Base-by-base conservation (phyloP, 2,797 vertebrate genomes). In the Typhlichthys subterraneus region DNA sequence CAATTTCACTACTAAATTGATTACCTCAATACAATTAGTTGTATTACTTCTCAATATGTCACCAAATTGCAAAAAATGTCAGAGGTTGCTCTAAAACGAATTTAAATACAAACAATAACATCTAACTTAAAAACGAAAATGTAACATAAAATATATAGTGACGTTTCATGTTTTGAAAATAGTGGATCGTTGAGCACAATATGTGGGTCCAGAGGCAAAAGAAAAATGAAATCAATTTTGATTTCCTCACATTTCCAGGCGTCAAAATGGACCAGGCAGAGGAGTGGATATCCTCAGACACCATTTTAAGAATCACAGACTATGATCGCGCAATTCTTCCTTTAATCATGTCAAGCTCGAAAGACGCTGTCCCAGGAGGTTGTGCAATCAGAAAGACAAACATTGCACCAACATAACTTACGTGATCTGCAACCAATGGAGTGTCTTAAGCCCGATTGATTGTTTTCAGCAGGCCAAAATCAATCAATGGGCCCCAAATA, bases 181-280 rank as follows among this genome's bases (percentile, higher is more conserved):
- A 65, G 47, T 47, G 46, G 55, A 74, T 73, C 61, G 69, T 70
- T n/a, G 51, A 64, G 68, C 69, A 70, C 29, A 69, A 80, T 63
- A 60, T 50, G 67, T 57, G 53, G 65, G 62, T 42, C 38, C 13
- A 55, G 51, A 23, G 11, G 46, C 58, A 51, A 15, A 23, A 64
- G 14, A 81, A 83, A 87, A 88, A 85, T 89, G 82, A 87, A 88
- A 85, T 90, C 85, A 53, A 87, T 89, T 82, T 83, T 57, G 12
- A 85, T 88, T 86, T 82, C 45, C 47, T 31, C 45, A 59, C 52
- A 42, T 19, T 54, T 65, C 45, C 38, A 75, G 60, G 70, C 64
- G 45, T 70, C 58, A 62, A 67, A 84, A 87, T 65, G 66, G 72
- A 85, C 76, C 62, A 69, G 47, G 62, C 63, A 75, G 58, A 67